Conservation (phyloP, 2,888 invertebrate species). For the Liopterus haemorrhoidalis region DNA sequence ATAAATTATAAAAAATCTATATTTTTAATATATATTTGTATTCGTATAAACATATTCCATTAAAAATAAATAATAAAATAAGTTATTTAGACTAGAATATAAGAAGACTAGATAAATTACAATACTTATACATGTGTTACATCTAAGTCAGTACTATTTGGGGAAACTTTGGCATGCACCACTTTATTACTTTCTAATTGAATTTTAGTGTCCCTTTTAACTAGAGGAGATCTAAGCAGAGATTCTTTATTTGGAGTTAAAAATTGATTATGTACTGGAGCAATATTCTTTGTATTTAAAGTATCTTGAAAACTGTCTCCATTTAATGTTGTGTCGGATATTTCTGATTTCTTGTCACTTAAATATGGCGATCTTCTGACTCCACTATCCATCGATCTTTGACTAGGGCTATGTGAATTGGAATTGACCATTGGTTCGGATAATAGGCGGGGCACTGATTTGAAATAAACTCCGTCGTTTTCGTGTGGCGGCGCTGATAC, state of each 20-base stretch:
- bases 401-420: slow-evolving; percentile 35
- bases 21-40: slow-evolving; percentile 1
- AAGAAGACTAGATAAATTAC: neutral
- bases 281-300: slow-evolving; percentile 24
- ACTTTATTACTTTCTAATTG: slow-evolving; percentile 32
- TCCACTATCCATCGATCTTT: slow-evolving; percentile 33
- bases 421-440: slow-evolving; percentile 40
- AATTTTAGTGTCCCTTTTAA: slow-evolving; percentile 39
- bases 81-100: neutral
- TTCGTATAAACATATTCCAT: slow-evolving; percentile 17
- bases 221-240: slow-evolving; percentile 40
- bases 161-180: slow-evolving; percentile 19
- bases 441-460: slow-evolving; percentile 41
- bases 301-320: slow-evolving; percentile 9
- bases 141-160: slow-evolving; percentile 21
- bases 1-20: too few species aligned
- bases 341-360: slow-evolving; percentile 29
- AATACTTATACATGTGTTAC: slow-evolving; percentile 24
- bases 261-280: slow-evolving; percentile 42
- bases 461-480: slow-evolving; percentile 37
- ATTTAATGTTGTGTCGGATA: slow-evolving; percentile 26
- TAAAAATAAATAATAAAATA: slow-evolving; percentile 21
- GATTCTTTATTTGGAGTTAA: too few species aligned
- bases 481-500: slow-evolving; percentile 40
- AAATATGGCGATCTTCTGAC: slow-evolving; percentile 32